Evolutionary conservation across 2,113 vertebrate genomes (phyloP).

Genomic region (Oncorhynchus keta): DNA sequence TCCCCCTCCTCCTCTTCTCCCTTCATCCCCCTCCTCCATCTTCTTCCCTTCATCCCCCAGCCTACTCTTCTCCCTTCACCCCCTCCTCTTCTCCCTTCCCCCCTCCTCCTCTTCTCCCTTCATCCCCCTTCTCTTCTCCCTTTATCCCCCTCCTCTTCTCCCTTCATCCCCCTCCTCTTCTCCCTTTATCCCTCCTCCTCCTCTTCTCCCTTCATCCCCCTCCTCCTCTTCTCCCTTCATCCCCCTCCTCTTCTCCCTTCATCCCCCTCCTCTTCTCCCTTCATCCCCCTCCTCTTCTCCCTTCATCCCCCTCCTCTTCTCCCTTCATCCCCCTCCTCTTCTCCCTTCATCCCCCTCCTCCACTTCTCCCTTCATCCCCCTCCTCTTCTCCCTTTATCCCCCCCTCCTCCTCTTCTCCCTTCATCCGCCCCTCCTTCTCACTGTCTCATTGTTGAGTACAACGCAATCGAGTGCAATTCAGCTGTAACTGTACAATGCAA

Average conservation of each 20-base stretch:
- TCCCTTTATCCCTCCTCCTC: neutral
- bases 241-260: neutral
- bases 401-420: neutral
- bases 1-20: too few species aligned
- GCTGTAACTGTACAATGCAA: neutral
- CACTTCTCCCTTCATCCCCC: too few species aligned
- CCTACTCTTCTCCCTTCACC: too few species aligned
- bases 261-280: neutral
- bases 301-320: too few species aligned
- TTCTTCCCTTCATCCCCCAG: neutral
- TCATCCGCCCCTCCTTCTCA: neutral
- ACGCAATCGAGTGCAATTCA: constrained; percentile 31
- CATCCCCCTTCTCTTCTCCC: too few species aligned
- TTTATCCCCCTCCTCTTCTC: too few species aligned
- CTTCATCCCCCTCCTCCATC: too few species aligned
- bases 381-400: neutral
- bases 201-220: too few species aligned
- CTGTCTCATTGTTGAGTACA: constrained; percentile 19
- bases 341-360: neutral
- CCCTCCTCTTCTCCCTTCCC: too few species aligned
- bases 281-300: too few species aligned
- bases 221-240: neutral
- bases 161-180: neutral
- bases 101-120: too few species aligned
- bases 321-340: neutral